A percentile compares a stretch with the other conserved stretches of the same genome.
Conservation (phyloP, 2,113 vertebrate genomes). For the Capreolus pygargus region DNA sequence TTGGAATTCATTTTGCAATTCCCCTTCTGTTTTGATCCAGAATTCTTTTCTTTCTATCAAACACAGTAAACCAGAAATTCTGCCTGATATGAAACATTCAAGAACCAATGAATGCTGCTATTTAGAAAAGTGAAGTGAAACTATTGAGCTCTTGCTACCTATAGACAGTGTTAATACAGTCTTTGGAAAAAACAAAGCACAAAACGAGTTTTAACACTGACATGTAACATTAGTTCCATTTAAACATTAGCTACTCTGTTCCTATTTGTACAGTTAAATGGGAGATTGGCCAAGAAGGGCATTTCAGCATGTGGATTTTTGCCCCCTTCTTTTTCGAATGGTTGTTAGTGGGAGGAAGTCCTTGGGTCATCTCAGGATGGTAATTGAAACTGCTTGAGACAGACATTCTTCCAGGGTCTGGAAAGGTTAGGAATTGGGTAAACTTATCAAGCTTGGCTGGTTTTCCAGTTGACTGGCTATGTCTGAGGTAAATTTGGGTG, state of each 20-base stretch:
- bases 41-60: slow-evolving; percentile 34
- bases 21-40: slow-evolving; percentile 42
- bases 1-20: slow-evolving; percentile 36
- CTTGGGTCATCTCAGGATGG: slow-evolving; percentile 36
- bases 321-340: background rate
- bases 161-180: background rate
- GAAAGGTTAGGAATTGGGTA: background rate
- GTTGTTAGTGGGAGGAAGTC: background rate
- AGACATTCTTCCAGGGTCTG: slow-evolving; percentile 37
- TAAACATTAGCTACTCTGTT: background rate
- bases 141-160: background rate
- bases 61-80: slow-evolving; percentile 26
- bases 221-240: background rate
- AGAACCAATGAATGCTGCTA: background rate
- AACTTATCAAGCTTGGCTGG: slow-evolving; percentile 48
- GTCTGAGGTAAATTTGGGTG: slow-evolving; percentile 54
- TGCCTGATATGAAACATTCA: background rate
- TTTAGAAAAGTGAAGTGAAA: background rate
- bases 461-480: slow-evolving; percentile 63
- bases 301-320: background rate
- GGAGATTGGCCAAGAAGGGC: background rate
- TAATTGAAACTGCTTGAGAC: background rate
- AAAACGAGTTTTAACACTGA: background rate
- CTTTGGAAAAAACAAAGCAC: background rate
- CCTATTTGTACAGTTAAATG: background rate